Percentiles rank a stretch among this genome's conserved stretches.
phyloP scores from a whole-genome alignment of 2,888 invertebrate species.

The Hoplodrina blanda region DNA sequence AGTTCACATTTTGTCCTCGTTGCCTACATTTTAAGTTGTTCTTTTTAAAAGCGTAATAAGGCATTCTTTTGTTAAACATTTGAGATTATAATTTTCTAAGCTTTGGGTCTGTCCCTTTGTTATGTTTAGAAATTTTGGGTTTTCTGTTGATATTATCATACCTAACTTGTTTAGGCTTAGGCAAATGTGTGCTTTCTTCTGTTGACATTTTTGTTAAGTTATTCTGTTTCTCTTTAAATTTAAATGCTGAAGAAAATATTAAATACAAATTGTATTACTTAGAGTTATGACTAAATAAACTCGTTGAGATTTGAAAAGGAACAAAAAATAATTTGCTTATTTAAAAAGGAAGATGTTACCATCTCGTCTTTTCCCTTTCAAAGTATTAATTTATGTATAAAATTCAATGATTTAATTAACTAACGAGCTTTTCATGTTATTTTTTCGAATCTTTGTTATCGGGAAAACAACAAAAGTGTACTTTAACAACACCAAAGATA shows the following conservation, averaged over 20 bases:
- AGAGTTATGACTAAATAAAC: constrained; percentile 17
- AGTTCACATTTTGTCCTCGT: constrained; percentile 16
- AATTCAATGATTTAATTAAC: background rate
- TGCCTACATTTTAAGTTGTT: constrained; percentile 20
- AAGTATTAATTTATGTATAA: constrained; percentile 13
- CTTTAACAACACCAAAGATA: too few species aligned
- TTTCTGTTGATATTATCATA: constrained; percentile 11
- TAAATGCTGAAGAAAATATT: constrained; percentile 8
- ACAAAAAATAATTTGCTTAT: constrained; percentile 8
- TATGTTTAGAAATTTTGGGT: constrained; percentile 11
- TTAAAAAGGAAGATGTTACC: background rate
- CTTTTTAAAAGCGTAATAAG: constrained; percentile 40
- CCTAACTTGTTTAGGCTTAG: constrained; percentile 16
- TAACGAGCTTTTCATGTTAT: background rate
- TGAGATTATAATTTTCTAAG: constrained; percentile 49
- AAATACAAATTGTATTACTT: constrained; percentile 11
- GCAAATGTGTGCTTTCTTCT: constrained; percentile 6
- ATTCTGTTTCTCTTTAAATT: background rate
- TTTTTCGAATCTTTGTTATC: background rate
- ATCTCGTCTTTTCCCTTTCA: background rate
- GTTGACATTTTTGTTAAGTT: background rate
- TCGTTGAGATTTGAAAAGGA: background rate
- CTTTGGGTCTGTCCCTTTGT: constrained; percentile 31
- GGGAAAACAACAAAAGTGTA: background rate
- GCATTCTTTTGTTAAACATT: constrained; percentile 49